Evolutionary conservation across 2,888 invertebrate genomes (phyloP).

Genomic region (Polyommatus iphigenia): DNA sequence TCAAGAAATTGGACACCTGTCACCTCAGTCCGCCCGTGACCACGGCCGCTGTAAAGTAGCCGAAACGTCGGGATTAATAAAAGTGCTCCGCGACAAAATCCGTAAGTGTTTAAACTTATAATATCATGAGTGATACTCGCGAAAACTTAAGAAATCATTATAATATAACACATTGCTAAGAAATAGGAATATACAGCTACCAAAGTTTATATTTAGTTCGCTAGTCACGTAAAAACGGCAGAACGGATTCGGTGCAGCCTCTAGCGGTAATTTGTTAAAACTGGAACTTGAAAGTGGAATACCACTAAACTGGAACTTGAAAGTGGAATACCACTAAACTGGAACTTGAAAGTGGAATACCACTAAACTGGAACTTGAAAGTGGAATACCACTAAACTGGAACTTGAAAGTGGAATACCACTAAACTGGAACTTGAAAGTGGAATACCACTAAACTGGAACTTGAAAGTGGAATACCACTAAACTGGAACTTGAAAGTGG

Average conservation of each 20-base stretch:
- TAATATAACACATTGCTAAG: too few relatives aligned
- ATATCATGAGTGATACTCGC: too few relatives aligned
- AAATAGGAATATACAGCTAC: neutral
- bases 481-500: neutral
- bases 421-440: neutral
- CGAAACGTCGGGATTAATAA: too few relatives aligned
- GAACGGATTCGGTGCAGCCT: neutral
- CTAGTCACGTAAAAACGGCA: slow-evolving; percentile 7
- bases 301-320: neutral
- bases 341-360: neutral
- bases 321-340: neutral
- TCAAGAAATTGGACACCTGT: too few relatives aligned
- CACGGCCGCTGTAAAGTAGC: too few relatives aligned
- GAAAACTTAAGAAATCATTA: too few relatives aligned
- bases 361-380: slow-evolving; percentile 2
- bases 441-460: slow-evolving; percentile 4
- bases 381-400: neutral
- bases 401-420: neutral
- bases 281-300: neutral
- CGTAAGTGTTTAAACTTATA: too few relatives aligned
- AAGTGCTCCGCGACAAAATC: too few relatives aligned
- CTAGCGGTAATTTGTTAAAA: slow-evolving; percentile 13
- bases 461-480: neutral
- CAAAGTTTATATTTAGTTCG: neutral
- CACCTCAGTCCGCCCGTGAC: too few relatives aligned